Conservation (phyloP, 2,888 invertebrate genomes). For the Cosmia pyralina region DNA sequence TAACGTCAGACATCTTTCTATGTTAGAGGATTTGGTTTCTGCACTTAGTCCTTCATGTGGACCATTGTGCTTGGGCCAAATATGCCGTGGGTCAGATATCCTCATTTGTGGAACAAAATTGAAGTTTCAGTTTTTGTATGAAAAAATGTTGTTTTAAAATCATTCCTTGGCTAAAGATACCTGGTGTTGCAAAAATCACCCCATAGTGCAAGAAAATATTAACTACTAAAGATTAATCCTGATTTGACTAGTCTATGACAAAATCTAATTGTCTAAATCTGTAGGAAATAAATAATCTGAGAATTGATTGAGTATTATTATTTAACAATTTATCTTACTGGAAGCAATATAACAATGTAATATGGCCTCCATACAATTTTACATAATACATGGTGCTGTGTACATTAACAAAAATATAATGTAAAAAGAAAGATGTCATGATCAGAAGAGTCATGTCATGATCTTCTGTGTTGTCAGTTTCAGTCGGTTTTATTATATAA, state of each 20-base stretch:
- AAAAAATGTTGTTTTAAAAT: too few species aligned
- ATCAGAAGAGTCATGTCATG: background rate
- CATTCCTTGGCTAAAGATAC: too few species aligned
- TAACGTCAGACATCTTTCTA: too few species aligned
- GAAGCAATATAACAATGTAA: background rate
- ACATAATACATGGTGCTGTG: background rate
- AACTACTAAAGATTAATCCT: background rate
- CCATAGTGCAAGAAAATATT: background rate
- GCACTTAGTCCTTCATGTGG: too few species aligned
- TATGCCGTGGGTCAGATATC: too few species aligned
- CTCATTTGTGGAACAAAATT: background rate
- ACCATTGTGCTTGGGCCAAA: too few species aligned
- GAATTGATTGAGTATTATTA: background rate
- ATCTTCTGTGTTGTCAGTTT: conserved; percentile 4
- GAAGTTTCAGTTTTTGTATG: background rate
- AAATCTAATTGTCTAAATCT: background rate
- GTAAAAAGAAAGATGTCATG: conserved; percentile 10
- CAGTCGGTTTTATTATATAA: conserved; percentile 1
- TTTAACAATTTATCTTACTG: background rate
- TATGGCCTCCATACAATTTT: background rate
- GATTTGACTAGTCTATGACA: background rate
- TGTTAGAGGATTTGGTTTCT: too few species aligned
- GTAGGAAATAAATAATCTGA: background rate
- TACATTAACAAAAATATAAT: conserved; percentile 5
- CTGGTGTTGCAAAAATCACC: background rate